Percentiles rank a stretch among this genome's conserved stretches.
These are phyloP conservation scores for Catalaphyllia jardinei DNA, from an alignment of 64 coral and sea anemone species.

Conservation along the genomic window DNA sequence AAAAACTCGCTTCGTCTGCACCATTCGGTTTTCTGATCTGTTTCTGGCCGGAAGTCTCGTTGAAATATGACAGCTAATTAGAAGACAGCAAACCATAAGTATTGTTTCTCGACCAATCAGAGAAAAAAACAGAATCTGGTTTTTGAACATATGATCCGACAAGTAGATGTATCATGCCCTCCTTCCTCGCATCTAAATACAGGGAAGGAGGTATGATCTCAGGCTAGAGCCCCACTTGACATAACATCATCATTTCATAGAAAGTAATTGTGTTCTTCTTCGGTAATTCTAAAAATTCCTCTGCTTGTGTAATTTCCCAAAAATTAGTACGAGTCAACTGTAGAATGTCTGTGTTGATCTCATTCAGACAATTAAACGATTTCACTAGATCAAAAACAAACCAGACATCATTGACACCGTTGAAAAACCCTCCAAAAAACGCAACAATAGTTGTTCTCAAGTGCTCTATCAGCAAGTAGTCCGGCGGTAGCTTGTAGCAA, in stretches of 20 bases:
- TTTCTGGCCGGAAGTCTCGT: too few species aligned
- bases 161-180: too few species aligned
- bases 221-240: too few species aligned
- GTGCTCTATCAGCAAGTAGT: slow-evolving; percentile 24
- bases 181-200: too few species aligned
- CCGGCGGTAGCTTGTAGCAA: slow-evolving; percentile 25
- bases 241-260: slow-evolving; percentile 30
- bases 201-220: too few species aligned
- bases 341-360: slow-evolving; percentile 4
- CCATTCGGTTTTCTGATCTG: too few species aligned
- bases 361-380: slow-evolving; percentile 9
- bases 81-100: too few species aligned
- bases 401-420: slow-evolving; percentile 2
- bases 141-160: too few species aligned
- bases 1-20: too few species aligned
- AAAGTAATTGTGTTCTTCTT: neutral
- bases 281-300: slow-evolving; percentile 12
- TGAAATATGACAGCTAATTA: too few species aligned
- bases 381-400: neutral
- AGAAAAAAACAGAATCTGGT: too few species aligned
- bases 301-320: neutral
- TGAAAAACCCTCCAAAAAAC: slow-evolving; percentile 4
- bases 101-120: too few species aligned
- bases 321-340: slow-evolving; percentile 2
- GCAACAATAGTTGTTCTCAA: slow-evolving; percentile 29